Percentiles rank a stretch among this genome's conserved stretches.
These are phyloP conservation scores for Anthopleura sola DNA, from an alignment of 64 coral and sea anemone genomes.

Conservation along the genomic window DNA sequence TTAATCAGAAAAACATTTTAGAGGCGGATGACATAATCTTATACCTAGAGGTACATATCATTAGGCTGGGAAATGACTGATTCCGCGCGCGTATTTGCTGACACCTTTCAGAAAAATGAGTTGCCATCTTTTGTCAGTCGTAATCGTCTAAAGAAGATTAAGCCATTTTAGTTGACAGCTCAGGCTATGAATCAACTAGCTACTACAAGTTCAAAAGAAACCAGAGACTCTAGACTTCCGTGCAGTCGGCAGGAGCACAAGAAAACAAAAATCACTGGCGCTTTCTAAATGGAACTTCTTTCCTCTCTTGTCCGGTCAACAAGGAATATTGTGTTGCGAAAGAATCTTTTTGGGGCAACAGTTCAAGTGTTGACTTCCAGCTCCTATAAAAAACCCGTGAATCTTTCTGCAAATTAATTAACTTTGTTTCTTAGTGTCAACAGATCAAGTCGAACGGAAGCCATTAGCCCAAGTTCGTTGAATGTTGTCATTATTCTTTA, in stretches of 20 bases:
- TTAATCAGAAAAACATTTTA: no score
- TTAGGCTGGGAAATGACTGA: no score
- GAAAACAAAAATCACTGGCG: conserved; percentile 1
- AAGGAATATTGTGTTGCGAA: not conserved
- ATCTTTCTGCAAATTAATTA: not conserved
- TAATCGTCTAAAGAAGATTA: not conserved
- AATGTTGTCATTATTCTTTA: conserved; percentile 10
- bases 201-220: not conserved
- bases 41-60: no score
- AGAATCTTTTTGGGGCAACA: not conserved
- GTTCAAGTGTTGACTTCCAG: conserved; percentile 12
- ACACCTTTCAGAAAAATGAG: not conserved
- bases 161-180: not conserved
- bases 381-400: not conserved
- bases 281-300: not conserved
- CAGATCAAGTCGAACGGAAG: conserved; percentile 12
- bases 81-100: not conserved
- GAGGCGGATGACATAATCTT: no score
- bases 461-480: not conserved
- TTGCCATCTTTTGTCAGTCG: not conserved
- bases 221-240: not conserved
- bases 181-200: not conserved
- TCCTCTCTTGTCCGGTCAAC: conserved; percentile 9
- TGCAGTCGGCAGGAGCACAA: not conserved
- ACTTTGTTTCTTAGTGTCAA: not conserved